Evolutionary conservation across 2,888 invertebrate genomes (phyloP).

Genomic region (Brachyptera risi): DNA sequence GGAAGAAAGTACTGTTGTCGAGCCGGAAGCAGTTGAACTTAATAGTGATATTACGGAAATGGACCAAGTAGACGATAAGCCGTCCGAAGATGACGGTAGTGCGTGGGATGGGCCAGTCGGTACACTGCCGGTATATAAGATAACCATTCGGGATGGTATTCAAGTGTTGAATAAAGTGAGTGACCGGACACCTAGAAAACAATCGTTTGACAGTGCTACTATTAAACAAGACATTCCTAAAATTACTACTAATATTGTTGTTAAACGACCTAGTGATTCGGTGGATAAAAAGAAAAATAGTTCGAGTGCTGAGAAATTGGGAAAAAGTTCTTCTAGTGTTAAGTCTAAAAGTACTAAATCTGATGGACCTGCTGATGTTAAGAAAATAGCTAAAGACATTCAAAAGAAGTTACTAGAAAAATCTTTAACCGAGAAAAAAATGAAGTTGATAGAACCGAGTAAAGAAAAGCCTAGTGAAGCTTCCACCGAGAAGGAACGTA

Average conservation of each 20-base stretch:
- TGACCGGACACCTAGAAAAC: conserved; percentile 24
- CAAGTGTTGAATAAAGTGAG: conserved; percentile 61
- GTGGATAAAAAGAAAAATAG: conserved; percentile 13
- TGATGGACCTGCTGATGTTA: conserved; percentile 9
- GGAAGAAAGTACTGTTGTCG: conserved; percentile 37
- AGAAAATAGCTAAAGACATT: conserved; percentile 24
- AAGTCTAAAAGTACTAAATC: conserved; percentile 14
- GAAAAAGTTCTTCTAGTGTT: conserved; percentile 5
- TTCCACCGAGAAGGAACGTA: conserved; percentile 43
- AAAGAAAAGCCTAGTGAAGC: conserved; percentile 38
- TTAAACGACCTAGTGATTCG: conserved; percentile 10
- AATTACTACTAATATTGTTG: not conserved
- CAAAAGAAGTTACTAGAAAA: conserved; percentile 6
- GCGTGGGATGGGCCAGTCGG: conserved; percentile 25
- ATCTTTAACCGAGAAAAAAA: conserved; percentile 17
- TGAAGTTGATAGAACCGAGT: conserved; percentile 24
- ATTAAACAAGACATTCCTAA: conserved; percentile 6
- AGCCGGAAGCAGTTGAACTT: conserved; percentile 48
- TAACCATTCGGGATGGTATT: conserved; percentile 68
- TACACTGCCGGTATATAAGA: conserved; percentile 52
- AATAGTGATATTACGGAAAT: not conserved
- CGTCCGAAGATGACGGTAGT: conserved; percentile 23
- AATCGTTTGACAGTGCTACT: conserved; percentile 23
- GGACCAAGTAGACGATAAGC: conserved; percentile 9
- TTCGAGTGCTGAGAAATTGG: not conserved